phyloP scores from a whole-genome alignment of 2,888 invertebrate genomes.

The Eupeodes latifasciatus region DNA sequence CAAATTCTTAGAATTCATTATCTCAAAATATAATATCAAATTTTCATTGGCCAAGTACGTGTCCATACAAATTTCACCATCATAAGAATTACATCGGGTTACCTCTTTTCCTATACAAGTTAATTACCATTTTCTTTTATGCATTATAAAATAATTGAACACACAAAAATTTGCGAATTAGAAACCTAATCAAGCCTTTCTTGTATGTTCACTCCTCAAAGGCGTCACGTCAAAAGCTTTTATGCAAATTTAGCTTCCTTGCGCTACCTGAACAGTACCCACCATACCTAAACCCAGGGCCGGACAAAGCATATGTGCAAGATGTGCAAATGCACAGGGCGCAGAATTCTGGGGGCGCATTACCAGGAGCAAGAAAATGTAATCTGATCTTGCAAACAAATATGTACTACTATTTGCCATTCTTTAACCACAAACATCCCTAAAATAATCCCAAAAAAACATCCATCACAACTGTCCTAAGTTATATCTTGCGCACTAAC shows the following conservation, averaged over 20 bases:
- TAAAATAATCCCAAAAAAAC: no score
- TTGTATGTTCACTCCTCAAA: neutral
- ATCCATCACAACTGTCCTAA: no score
- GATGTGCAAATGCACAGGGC: no score
- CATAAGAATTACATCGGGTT: neutral
- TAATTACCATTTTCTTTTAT: neutral
- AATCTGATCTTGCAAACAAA: no score
- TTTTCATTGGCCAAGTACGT: neutral
- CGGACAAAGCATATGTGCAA: no score
- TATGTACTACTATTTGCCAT: no score
- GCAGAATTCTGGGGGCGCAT: no score
- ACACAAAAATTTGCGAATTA: neutral
- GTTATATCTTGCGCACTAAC: no score
- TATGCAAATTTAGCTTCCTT: slow-evolving; percentile 5
- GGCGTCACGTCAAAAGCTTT: slow-evolving; percentile 17
- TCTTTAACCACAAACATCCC: no score
- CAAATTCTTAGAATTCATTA: no score
- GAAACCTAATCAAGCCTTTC: neutral
- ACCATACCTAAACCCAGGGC: neutral
- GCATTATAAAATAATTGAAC: neutral
- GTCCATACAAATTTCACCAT: neutral
- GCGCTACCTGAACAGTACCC: neutral
- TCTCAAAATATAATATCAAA: no score
- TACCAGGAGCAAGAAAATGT: no score
- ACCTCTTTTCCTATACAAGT: neutral